Conservation (phyloP, 2,888 invertebrate species). For the Orthosia gracilis region DNA sequence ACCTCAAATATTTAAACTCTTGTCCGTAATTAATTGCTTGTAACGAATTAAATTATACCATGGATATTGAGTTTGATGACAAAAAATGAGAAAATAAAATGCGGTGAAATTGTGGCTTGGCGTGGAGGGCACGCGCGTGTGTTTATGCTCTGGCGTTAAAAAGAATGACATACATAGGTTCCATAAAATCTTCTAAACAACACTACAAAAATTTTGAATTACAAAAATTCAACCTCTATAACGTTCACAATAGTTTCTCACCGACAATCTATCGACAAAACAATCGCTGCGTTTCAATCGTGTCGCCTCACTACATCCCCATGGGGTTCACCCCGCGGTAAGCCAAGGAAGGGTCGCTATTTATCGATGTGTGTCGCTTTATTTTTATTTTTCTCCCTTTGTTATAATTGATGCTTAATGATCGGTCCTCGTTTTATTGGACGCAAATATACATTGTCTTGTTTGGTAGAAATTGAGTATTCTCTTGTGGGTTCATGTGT, state of each 20-base stretch:
- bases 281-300: slow-evolving; percentile 16
- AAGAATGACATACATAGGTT: too few species aligned
- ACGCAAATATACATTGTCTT: slow-evolving; percentile 42
- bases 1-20: too few species aligned
- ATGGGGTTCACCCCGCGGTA: slow-evolving; percentile 79
- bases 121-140: too few species aligned
- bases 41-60: too few species aligned
- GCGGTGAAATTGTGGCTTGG: too few species aligned
- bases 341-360: slow-evolving; percentile 80
- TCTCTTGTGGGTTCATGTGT: slow-evolving; percentile 12
- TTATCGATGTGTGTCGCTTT: slow-evolving; percentile 85
- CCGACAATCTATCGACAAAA: slow-evolving; percentile 74
- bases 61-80: too few species aligned
- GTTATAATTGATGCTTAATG: slow-evolving; percentile 87
- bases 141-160: too few species aligned
- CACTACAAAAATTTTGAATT: too few species aligned
- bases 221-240: slow-evolving; percentile 27
- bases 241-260: slow-evolving; percentile 68
- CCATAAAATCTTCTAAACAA: too few species aligned
- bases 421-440: slow-evolving; percentile 69
- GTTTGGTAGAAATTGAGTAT: slow-evolving; percentile 11
- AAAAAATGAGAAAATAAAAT: too few species aligned
- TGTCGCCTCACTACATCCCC: slow-evolving; percentile 76
- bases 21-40: too few species aligned
- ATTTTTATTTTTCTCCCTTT: slow-evolving; percentile 85